Conservation (phyloP, 2,797 vertebrate genomes). For the Macropodus opercularis region DNA sequence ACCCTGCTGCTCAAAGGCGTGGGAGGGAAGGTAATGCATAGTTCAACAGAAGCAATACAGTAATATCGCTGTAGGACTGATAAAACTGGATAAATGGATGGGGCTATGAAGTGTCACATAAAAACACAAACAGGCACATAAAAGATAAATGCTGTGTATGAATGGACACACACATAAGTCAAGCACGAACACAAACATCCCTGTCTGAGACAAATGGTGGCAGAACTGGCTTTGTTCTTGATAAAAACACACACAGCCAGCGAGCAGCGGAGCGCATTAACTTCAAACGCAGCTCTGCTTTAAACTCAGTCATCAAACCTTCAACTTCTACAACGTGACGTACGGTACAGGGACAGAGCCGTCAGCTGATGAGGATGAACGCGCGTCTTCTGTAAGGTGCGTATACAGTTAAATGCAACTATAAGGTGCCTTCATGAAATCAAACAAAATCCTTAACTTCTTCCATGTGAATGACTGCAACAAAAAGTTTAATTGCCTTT, state of each 20-base stretch:
- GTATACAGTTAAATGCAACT: no score
- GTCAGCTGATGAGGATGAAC: no score
- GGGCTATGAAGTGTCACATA: conserved; percentile 68
- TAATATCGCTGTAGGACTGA: conserved; percentile 42
- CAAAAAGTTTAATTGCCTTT: no score
- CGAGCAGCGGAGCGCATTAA: conserved; percentile 58
- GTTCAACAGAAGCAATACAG: conserved; percentile 47
- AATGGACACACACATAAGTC: conserved; percentile 36
- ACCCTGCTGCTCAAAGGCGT: conserved; percentile 33
- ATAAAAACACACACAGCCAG: conserved; percentile 4
- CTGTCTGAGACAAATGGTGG: conserved; percentile 49
- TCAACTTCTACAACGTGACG: conserved; percentile 51
- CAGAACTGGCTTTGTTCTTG: conserved; percentile 31
- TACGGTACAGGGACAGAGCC: conserved; percentile 40
- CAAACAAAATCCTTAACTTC: no score
- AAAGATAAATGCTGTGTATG: conserved; percentile 67
- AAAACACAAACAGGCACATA: conserved; percentile 69
- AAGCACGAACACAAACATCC: conserved; percentile 1
- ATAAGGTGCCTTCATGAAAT: no score
- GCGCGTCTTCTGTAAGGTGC: no score
- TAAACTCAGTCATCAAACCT: conserved; percentile 70
- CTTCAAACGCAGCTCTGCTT: conserved; percentile 55
- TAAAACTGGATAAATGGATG: conserved; percentile 61
- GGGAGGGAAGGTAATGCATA: conserved; percentile 38
- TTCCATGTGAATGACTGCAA: no score